Base-by-base conservation (phyloP, 2,888 invertebrate species). In the Trichacis sp. region DNA sequence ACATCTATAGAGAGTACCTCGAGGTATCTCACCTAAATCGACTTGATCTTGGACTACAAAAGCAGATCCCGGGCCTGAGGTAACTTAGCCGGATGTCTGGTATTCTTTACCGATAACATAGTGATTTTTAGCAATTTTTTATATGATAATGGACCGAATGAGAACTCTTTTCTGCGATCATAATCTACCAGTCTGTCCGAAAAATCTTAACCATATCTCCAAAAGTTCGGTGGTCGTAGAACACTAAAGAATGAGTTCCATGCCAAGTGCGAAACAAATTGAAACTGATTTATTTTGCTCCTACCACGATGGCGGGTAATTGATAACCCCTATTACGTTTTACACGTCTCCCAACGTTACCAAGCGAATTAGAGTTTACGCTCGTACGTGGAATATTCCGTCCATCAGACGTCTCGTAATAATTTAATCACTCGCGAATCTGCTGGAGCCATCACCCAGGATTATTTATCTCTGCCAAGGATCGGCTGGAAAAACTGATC, bases 371-470 rank as follows among this genome's bases (percentile, higher is more conserved):
- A 40, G 40, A 40, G 9, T 40, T 40, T 33, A 33, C 33, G 33
- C 33, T 33, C 5, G 33, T 36, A 36, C 36, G 9, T 5, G n/a
- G 9, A 40, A 40, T 40, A 40, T 40, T 40, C 40, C 40, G 40
- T 40, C 40, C 40, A 12, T 40, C 40, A 40, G 40, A 45, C 45
- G 54, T 38, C 29, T 18, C 43, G 49, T 36, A 57, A 57, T 57
- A 51, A 47, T 59, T 59, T 59, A 36, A 54, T 54, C 49, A 43
- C 46, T 42, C 55, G 57, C 36, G 54, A 64, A 64, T 54, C 38
- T 33, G 30, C n/a, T n/a, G 11, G 24, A 52, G 55, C 19, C 15
- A 49, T 53, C 29, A 63, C 24, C 53, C 30, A 24, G 2, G 40
- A 48, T 47, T 54, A 50, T 64, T 64, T 58, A 43, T 49, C 58